Evolutionary conservation across 1,140 invertebrate species (phyloP), one percentile per base, ranked within the genome.

Genomic region (Drosophila orena): DNA sequence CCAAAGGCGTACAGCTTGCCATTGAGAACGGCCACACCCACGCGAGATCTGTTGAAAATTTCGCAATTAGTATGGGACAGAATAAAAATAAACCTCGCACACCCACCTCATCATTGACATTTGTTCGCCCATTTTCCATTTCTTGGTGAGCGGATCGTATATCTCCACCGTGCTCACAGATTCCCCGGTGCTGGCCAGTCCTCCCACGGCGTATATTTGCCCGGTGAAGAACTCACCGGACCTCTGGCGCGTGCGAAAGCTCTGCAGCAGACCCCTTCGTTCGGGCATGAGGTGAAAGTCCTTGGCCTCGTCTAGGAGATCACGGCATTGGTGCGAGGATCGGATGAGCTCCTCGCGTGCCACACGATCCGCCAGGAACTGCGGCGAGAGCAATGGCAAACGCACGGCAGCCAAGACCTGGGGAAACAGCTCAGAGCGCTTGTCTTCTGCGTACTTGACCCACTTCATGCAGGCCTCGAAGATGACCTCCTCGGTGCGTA

Each of bases 221-320:
- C 97, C 97, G 64, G 94, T 94, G 12, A 95, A 93, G 86, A 95
- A 95, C 81, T 96, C 96, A 81, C 96, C 96, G 72, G 95, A 95
- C 35, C 97, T 93, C 34, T 97, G 96, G 76, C 95, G 93, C 12
- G 95, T 96, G 71, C 91, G 94, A 91, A 96, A 96, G 70, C 94
- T 96, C 90, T 97, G 96, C 24, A 98, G 90, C 42, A 97, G 91
- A 1, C 86, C 84, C 7, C 97, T 92, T 69, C 97, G 93, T 92
- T 98, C 97, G 14, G 97, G 97, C 94, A 98, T 95, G 34, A 97
- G 92, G 92, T 97, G 96, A 93, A 96, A 97, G 83, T 97, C 96
- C 91, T 96, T 94, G 8, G 96, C 97, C 93, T 97, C 97, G 89
- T 97, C 97, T 35, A 97, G 90, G 43, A 97, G 93, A 93, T 97